Base-by-base conservation (phyloP, 2,113 vertebrate genomes). In the Alethe diademata region DNA sequence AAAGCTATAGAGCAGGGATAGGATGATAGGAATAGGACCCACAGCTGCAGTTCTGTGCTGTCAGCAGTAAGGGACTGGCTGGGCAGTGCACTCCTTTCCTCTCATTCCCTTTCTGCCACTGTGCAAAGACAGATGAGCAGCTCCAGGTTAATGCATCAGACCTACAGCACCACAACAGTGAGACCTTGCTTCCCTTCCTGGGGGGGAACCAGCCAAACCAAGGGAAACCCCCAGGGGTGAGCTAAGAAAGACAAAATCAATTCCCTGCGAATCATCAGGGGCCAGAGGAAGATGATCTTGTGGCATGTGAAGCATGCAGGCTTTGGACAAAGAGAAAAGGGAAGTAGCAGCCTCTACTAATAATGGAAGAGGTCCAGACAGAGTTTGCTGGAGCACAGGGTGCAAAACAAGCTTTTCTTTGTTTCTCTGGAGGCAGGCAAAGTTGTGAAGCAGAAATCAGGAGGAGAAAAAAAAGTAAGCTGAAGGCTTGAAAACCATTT, bases 131-230 rank as follows among this genome's bases (percentile, higher is more conserved):
- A 69, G 35, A 73, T 0, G 2, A 86, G 42, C 35, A 33, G 64
- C 6, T 35, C 19, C 10, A 45, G 7, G 45, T 31, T 66, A 80
- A 54, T 26, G 29, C 13, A 72, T 8, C 48, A 50, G 12, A 65
- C 6, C 42, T 43, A 35, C 35, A 56, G 57, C 0, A 0, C 22
- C 31, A 47, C 35, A 56, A 48, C 0, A 1, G 22, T 0, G 0
- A 82, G 28, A 57, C 11, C 14, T 47, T 33, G 20, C 18, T 42
- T 74, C 40, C 38, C 26, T 17, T 81, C 43, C 47, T 33, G 19
- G 5, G 6, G 19, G 19, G 11, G 10, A 88, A 64, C 5, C 33
- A 70, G 56, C 18, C 45, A 70, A 88, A 83, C 11, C 33, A 62
- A 79, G 26, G 45, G 57, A 89, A 90, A 78, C 5, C 17, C 31